Evolutionary conservation across 1,140 invertebrate genomes (phyloP).

Genomic region (Venturia canescens): DNA sequence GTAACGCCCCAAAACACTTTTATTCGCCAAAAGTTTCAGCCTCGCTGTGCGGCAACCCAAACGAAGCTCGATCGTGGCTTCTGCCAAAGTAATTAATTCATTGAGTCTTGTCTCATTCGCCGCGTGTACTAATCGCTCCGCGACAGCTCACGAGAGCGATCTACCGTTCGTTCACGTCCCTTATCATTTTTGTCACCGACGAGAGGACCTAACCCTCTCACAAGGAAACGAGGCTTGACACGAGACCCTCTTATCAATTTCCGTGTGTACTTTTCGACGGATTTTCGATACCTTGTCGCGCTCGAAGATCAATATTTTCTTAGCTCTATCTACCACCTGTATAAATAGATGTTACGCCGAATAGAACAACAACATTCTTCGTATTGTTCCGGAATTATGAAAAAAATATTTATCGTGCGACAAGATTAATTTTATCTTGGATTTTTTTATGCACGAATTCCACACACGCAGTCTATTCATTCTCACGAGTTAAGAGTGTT

Average conservation of each 20-base stretch:
- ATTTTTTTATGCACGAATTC: no score
- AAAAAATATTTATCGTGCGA: background rate
- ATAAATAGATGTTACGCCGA: background rate
- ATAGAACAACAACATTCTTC: background rate
- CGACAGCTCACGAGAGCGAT: background rate
- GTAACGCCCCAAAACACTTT: no score
- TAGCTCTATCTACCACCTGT: background rate
- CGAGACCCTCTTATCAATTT: constrained; percentile 25
- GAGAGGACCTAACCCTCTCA: background rate
- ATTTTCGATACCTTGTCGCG: constrained; percentile 9
- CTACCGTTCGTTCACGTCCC: background rate
- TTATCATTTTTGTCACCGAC: constrained; percentile 11
- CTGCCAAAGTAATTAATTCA: background rate
- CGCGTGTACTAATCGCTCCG: background rate
- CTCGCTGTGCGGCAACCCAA: no score
- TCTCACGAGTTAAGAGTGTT: no score
- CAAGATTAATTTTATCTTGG: background rate
- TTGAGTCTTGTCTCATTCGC: background rate
- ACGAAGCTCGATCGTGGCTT: background rate
- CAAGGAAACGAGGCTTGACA: background rate
- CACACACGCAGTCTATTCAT: no score
- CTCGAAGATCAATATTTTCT: constrained; percentile 4
- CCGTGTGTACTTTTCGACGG: constrained; percentile 11
- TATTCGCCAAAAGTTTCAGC: no score
- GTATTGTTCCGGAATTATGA: background rate